These are phyloP conservation scores for Actenoides hombroni DNA, from an alignment of 2,113 vertebrate species.

Conservation along the genomic window DNA sequence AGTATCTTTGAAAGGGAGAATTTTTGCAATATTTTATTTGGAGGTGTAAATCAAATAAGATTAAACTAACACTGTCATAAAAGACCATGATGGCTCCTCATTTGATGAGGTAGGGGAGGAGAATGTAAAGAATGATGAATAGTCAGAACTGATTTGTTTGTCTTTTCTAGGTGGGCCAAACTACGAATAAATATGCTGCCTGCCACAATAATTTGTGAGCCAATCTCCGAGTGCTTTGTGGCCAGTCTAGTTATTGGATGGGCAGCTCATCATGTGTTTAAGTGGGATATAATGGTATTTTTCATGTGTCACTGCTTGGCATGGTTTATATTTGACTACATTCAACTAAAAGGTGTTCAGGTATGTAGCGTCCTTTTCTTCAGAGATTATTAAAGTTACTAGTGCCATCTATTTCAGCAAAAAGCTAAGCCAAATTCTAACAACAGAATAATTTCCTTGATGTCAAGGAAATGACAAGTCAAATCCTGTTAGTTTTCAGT, in stretches of 20 bases:
- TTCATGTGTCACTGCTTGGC: constrained; percentile 98
- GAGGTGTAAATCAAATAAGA: neutral
- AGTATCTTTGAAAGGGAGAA: neutral
- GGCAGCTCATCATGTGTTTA: constrained; percentile 91
- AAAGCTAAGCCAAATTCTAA: neutral
- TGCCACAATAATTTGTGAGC: constrained; percentile 91
- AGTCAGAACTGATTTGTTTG: neutral
- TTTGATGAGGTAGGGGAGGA: neutral
- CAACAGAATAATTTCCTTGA: neutral
- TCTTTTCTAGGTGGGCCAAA: constrained; percentile 89
- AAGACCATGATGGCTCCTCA: rapidly evolving
- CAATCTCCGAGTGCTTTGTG: constrained; percentile 96
- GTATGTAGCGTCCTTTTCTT: constrained; percentile 71
- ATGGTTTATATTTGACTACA: constrained; percentile 97
- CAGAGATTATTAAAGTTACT: neutral
- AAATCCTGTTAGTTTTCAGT: neutral
- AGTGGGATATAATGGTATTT: constrained; percentile 99
- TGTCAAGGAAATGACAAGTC: neutral
- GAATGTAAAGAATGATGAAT: neutral
- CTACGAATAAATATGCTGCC: constrained; percentile 97
- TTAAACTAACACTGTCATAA: neutral
- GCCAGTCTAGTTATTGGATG: constrained; percentile 96
- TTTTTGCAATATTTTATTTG: neutral
- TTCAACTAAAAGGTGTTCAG: constrained; percentile 95
- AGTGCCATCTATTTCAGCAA: neutral